These are phyloP conservation scores for Apoda limacodes DNA, from an alignment of 2,888 invertebrate species.

Conservation along the genomic window DNA sequence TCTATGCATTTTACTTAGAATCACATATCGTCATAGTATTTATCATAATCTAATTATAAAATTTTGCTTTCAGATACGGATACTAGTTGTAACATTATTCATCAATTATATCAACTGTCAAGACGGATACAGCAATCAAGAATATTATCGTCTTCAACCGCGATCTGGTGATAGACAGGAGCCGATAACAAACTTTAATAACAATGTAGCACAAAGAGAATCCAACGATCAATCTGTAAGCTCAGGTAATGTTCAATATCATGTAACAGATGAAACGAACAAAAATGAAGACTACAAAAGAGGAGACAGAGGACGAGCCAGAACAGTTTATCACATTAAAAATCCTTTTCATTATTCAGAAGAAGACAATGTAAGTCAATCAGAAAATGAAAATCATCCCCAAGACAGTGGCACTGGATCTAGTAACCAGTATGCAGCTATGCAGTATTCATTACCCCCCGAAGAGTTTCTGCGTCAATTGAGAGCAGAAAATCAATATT, in stretches of 20 bases:
- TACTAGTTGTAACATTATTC: constrained; percentile 49
- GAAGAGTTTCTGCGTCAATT: constrained; percentile 59
- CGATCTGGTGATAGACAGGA: constrained; percentile 40
- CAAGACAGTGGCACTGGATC: constrained; percentile 52
- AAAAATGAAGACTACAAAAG: constrained; percentile 39
- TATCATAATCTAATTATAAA: constrained; percentile 7
- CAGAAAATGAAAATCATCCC: constrained; percentile 26
- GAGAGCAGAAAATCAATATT: constrained; percentile 50
- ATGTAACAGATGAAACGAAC: constrained; percentile 39
- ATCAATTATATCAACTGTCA: constrained; percentile 41
- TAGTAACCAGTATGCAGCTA: constrained; percentile 60
- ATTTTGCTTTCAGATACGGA: constrained; percentile 56
- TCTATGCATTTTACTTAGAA: too few species aligned
- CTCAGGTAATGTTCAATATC: constrained; percentile 42
- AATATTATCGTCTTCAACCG: constrained; percentile 45
- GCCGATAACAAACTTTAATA: constrained; percentile 42
- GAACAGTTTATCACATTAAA: constrained; percentile 54
- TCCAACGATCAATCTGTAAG: constrained; percentile 40
- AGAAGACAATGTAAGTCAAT: constrained; percentile 33
- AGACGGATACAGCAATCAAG: constrained; percentile 50
- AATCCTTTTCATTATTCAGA: constrained; percentile 49
- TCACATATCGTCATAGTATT: too few species aligned
- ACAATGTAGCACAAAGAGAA: constrained; percentile 42
- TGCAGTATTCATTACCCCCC: constrained; percentile 62
- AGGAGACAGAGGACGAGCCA: constrained; percentile 34